A percentile compares a stretch with the other conserved stretches of the same genome.
phyloP scores from a whole-genome alignment of 2,888 invertebrate genomes.

The Caenorhabditis sp. region DNA sequence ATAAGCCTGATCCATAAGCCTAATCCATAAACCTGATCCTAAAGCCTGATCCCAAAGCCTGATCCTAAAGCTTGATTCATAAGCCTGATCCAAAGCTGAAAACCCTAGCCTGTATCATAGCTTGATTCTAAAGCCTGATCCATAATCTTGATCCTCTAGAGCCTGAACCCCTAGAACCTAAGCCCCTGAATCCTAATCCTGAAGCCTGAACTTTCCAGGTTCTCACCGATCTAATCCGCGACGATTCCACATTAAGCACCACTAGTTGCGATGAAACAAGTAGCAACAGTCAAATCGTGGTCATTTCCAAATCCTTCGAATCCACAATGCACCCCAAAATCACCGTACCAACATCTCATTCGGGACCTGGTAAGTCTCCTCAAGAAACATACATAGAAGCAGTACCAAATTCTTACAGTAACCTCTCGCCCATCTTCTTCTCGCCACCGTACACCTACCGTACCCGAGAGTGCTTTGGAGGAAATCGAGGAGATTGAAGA shows the following conservation, averaged over 20 bases:
- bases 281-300: conserved; percentile 21
- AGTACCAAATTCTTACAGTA: conserved; percentile 11
- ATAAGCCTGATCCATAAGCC: too few species aligned
- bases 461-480: conserved; percentile 36
- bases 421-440: conserved; percentile 26
- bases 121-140: too few species aligned
- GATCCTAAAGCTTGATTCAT: too few species aligned
- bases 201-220: conserved; percentile 13
- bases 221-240: conserved; percentile 54
- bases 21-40: too few species aligned
- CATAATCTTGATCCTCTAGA: too few species aligned
- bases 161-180: too few species aligned
- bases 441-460: background rate
- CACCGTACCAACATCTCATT: background rate
- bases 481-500: conserved; percentile 61
- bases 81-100: too few species aligned
- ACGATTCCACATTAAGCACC: conserved; percentile 49
- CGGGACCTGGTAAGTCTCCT: background rate
- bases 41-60: too few species aligned
- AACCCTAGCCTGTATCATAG: too few species aligned
- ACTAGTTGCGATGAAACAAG: conserved; percentile 14
- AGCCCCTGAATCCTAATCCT: too few species aligned
- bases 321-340: background rate
- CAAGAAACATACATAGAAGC: background rate
- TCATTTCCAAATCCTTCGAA: background rate